A percentile compares a stretch with the other conserved stretches of the same genome.
Evolutionary conservation across 2,888 invertebrate genomes (phyloP).

Genomic region (Odontocerum albicorne): DNA sequence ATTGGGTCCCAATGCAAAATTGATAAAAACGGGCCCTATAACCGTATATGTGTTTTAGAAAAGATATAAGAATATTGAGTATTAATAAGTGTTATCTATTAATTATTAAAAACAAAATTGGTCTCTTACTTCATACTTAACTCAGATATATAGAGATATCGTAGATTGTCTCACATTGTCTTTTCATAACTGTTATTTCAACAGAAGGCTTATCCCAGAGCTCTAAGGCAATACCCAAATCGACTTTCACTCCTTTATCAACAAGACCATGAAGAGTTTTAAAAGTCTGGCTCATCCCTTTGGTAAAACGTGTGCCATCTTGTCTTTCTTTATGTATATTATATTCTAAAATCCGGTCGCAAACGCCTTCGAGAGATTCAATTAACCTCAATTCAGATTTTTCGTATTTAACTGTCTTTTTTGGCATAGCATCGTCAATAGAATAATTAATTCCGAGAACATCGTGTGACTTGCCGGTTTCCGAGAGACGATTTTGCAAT

Average conservation of each 20-base stretch:
- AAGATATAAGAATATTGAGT: no score
- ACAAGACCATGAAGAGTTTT: constrained; percentile 90
- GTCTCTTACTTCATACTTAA: no score
- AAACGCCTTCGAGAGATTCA: constrained; percentile 89
- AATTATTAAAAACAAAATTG: no score
- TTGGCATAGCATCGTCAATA: constrained; percentile 80
- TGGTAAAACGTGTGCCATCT: constrained; percentile 92
- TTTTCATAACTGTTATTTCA: constrained; percentile 92
- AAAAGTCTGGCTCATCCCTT: constrained; percentile 97
- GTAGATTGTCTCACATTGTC: constrained; percentile 89
- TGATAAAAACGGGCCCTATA: no score
- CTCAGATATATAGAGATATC: no score
- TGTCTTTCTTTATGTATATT: constrained; percentile 94
- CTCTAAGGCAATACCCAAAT: constrained; percentile 95
- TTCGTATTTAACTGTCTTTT: constrained; percentile 82
- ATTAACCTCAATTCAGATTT: constrained; percentile 88
- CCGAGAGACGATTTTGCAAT: constrained; percentile 76
- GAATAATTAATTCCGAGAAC: constrained; percentile 91
- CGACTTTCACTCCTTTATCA: constrained; percentile 96
- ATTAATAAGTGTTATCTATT: no score
- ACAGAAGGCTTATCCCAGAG: constrained; percentile 97
- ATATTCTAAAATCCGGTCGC: constrained; percentile 87
- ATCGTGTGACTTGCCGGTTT: constrained; percentile 89
- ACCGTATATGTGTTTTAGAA: no score
- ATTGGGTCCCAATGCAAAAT: no score